These are phyloP conservation scores for Drosophila paulistorum DNA, from an alignment of 1,140 invertebrate species.

Conservation along the genomic window DNA sequence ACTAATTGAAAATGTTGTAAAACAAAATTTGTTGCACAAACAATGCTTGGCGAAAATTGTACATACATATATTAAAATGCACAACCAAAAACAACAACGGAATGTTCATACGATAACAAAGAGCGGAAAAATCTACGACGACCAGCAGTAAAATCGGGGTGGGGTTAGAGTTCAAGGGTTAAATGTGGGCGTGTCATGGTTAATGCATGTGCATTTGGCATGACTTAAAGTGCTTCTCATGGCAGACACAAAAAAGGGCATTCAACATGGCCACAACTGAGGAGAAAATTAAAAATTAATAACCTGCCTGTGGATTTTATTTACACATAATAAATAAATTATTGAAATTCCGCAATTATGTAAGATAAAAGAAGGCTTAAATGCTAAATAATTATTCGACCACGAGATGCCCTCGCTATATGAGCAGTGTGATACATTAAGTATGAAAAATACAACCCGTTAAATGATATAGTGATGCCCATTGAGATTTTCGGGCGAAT, in stretches of 20 bases:
- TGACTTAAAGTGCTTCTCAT: conserved; percentile 38
- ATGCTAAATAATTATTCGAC: background rate
- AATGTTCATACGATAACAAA: conserved; percentile 13
- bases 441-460: no score
- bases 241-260: conserved; percentile 14
- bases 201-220: conserved; percentile 16
- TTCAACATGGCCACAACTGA: conserved; percentile 42
- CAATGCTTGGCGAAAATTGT: conserved; percentile 36
- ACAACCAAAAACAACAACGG: conserved; percentile 29
- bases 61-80: conserved; percentile 68
- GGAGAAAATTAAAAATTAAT: conserved; percentile 73
- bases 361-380: conserved; percentile 45
- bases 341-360: conserved; percentile 78
- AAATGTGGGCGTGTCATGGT: conserved; percentile 3
- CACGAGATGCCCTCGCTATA: background rate
- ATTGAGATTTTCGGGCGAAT: no score
- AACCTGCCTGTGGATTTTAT: conserved; percentile 65
- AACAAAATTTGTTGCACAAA: conserved; percentile 67
- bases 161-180: background rate
- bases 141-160: no score
- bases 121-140: background rate
- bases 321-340: conserved; percentile 77
- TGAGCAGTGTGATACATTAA: no score
- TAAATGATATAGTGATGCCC: no score
- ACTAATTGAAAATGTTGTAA: conserved; percentile 77